Evolutionary conservation across 2,113 vertebrate genomes (phyloP).

Genomic region (Ptilorrhoa leucosticta): DNA sequence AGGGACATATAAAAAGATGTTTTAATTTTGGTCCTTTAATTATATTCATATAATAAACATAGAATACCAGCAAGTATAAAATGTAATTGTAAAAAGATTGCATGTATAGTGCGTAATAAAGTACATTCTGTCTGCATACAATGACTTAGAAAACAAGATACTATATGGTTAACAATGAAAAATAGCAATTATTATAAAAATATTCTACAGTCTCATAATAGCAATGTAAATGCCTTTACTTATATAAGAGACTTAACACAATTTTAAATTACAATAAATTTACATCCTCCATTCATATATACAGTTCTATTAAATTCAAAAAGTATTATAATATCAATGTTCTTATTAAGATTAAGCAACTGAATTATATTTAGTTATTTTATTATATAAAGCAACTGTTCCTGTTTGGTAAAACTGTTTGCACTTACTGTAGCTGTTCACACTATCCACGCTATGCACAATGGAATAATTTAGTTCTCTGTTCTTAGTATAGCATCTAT

Average conservation of each 20-base stretch:
- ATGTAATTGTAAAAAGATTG: constrained; percentile 56
- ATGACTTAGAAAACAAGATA: constrained; percentile 72
- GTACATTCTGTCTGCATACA: constrained; percentile 48
- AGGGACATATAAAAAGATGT: constrained; percentile 4
- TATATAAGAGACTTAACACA: constrained; percentile 66
- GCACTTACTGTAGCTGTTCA: constrained; percentile 44
- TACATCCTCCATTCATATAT: constrained; percentile 61
- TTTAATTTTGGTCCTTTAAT: constrained; percentile 54
- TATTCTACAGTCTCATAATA: constrained; percentile 67
- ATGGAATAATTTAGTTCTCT: constrained; percentile 2
- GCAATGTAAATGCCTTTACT: constrained; percentile 66
- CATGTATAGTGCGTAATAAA: constrained; percentile 34
- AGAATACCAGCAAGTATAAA: constrained; percentile 56
- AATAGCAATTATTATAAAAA: constrained; percentile 74
- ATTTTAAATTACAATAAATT: constrained; percentile 73
- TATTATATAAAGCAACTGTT: constrained; percentile 45
- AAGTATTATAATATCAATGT: constrained; percentile 61
- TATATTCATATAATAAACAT: constrained; percentile 55
- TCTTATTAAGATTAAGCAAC: constrained; percentile 72
- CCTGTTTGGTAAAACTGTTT: constrained; percentile 51
- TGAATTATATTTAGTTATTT: constrained; percentile 65
- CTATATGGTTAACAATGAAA: constrained; percentile 69
- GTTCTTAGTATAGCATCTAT: background rate
- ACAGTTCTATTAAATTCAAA: constrained; percentile 68
- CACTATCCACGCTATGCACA: background rate